phyloP scores from a whole-genome alignment of 2,113 vertebrate genomes.

The Paradisaea rubra region DNA sequence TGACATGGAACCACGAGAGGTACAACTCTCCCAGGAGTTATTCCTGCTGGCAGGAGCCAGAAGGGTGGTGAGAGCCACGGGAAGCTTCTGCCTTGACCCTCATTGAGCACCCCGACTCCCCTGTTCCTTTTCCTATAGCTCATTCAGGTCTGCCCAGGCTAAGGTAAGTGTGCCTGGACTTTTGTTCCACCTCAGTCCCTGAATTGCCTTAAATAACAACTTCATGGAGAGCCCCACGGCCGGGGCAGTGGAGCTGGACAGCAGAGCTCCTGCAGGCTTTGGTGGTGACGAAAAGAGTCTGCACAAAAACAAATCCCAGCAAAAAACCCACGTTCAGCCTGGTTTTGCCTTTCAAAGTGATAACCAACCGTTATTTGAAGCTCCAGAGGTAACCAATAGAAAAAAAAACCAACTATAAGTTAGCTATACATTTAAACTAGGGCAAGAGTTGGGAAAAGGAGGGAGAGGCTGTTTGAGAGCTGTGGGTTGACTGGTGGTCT shows the following conservation, averaged over 20 bases:
- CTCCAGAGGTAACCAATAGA: background rate
- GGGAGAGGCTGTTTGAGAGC: background rate
- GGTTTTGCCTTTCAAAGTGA: background rate
- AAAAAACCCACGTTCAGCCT: background rate
- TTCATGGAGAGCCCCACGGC: background rate
- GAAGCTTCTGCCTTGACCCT: background rate
- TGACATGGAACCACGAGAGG: accelerated
- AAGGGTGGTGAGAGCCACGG: background rate
- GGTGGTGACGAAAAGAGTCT: background rate
- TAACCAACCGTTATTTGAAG: background rate
- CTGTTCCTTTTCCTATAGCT: background rate
- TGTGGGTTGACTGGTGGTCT: background rate
- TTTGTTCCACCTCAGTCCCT: background rate
- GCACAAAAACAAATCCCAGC: background rate
- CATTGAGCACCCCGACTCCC: background rate
- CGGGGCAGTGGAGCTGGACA: background rate
- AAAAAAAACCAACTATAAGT: background rate
- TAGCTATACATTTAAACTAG: background rate
- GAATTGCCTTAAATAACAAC: background rate
- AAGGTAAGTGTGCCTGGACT: background rate
- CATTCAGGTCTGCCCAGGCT: background rate
- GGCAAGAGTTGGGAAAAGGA: background rate
- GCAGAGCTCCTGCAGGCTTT: background rate
- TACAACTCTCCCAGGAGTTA: background rate
- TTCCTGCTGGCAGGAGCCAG: background rate